Evolutionary conservation across 2,797 vertebrate species (phyloP), one percentile per base, ranked within the genome.

Genomic region (Sebastes itinus): DNA sequence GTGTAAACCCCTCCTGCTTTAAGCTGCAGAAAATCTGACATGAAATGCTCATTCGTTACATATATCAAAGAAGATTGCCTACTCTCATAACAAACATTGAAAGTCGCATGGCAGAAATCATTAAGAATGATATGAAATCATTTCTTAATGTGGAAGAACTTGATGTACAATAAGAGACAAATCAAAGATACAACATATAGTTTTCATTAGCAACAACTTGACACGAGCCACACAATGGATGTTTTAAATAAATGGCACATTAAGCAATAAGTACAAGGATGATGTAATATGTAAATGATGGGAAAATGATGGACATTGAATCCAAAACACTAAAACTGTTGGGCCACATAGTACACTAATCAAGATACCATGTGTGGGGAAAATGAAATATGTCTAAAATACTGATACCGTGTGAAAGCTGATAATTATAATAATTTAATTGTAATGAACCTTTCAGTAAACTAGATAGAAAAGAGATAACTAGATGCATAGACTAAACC

Each of bases 11-110:
- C 25, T 72, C 49, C 49, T 18, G 30, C 61, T 72, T 27, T 38
- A 73, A 72, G 61, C 38, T 14, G 10, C 38, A 81, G 9, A 68
- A 54, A 81, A 75, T 27, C 0, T 7, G 66, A 66, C 54, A 49
- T 73, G 10, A 78, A 78, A 20, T 30, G 33, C 71, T 82, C 66
- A 70, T 83, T 69, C 77, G 68, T 56, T 73, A 8, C 62, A 71
- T 58, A 68, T 30, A 72, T 80, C 76, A 67, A 46, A 42, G 8
- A 78, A 13, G 55, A 63, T 46, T 4, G 46, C 28, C 42, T 32
- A 13, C 14, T 72, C 64, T 30, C 59, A 65, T 7, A 69, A 68
- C 69, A 79, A 33, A 56, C 62, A 14, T 23, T 1, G 23, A 65
- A 67, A 55, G 22, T 30, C 1, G 4, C 38, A 33, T 25, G 52